Evolutionary conservation across 2,888 invertebrate species (phyloP).

Genomic region (Drosophila niveifrons): DNA sequence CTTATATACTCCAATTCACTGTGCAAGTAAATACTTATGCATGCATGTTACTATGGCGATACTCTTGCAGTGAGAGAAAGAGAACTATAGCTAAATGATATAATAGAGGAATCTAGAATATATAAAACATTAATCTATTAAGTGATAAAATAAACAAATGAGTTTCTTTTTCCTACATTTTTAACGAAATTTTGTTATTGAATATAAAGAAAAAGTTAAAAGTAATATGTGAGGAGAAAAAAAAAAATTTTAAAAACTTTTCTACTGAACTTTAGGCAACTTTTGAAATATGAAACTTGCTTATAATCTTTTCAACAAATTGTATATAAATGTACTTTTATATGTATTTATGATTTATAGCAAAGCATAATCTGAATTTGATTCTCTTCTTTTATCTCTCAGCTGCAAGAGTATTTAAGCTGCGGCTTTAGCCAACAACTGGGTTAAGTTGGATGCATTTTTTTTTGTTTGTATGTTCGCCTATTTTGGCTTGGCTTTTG

Average conservation of each 20-base stretch:
- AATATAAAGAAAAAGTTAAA: no score
- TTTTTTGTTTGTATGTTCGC: constrained; percentile 36
- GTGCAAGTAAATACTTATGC: constrained; percentile 12
- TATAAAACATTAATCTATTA: not conserved
- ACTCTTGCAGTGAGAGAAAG: constrained; percentile 25
- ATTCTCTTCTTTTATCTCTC: not conserved
- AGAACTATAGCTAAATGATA: not conserved
- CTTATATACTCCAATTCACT: constrained; percentile 3
- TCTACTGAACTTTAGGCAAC: no score
- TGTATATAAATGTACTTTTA: no score
- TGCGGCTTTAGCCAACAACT: constrained; percentile 23
- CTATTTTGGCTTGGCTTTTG: constrained; percentile 46
- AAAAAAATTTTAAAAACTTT: no score
- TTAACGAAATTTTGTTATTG: no score
- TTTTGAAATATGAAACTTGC: no score
- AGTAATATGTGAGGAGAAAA: no score
- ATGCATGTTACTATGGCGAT: constrained; percentile 16
- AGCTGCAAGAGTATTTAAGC: constrained; percentile 27
- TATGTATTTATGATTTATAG: not conserved
- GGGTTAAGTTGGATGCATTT: constrained; percentile 17
- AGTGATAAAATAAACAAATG: no score
- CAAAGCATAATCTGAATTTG: not conserved
- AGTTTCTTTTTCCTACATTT: no score
- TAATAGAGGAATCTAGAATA: not conserved
- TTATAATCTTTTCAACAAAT: not conserved